phyloP scores from a whole-genome alignment of 2,797 vertebrate species.

The Alfaro cultratus region DNA sequence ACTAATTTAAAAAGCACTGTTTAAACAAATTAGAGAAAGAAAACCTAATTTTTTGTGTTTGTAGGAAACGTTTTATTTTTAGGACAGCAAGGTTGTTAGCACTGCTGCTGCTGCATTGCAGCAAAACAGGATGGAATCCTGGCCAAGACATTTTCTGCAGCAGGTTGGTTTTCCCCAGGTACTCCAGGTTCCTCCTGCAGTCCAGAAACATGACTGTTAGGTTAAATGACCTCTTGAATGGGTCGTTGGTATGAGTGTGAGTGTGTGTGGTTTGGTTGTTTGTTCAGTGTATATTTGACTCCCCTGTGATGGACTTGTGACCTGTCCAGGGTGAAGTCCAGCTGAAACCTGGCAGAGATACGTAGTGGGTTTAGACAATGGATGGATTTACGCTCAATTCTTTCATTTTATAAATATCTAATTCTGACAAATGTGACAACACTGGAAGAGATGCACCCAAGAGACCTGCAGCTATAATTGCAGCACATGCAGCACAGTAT shows the following conservation, averaged over 20 bases:
- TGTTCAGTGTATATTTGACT: neutral
- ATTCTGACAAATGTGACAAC: neutral
- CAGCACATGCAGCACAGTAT: neutral
- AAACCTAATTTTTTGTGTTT: neutral
- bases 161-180: neutral
- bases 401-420: neutral
- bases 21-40: neutral
- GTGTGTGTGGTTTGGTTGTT: neutral
- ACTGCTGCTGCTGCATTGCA: neutral
- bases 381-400: neutral
- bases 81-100: neutral
- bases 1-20: too few species aligned
- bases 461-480: neutral
- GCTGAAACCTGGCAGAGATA: neutral
- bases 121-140: neutral
- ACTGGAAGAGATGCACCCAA: neutral
- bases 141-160: neutral
- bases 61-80: neutral
- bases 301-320: neutral
- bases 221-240: neutral
- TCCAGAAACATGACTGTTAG: neutral
- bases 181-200: neutral
- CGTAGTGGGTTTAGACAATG: neutral
- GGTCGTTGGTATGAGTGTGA: neutral
- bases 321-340: neutral